phyloP scores from a whole-genome alignment of 1,140 invertebrate species.

The Drosophila ananassae region DNA sequence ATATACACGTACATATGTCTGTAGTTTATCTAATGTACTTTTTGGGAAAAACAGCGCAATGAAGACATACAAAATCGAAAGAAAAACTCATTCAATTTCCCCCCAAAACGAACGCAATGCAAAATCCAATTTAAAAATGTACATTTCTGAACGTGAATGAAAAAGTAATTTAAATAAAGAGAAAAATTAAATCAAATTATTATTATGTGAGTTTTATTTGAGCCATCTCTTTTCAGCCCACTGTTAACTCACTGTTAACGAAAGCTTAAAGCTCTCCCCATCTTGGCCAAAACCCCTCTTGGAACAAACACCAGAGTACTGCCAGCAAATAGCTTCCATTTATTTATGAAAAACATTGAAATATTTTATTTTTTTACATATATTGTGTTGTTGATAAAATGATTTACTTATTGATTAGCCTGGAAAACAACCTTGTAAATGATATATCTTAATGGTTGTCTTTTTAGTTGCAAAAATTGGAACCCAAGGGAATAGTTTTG shows the following conservation, averaged over 20 bases:
- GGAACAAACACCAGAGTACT: neutral
- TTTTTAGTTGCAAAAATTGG: constrained; percentile 43
- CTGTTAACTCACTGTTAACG: constrained; percentile 19
- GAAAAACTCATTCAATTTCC: constrained; percentile 24
- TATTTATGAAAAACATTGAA: constrained; percentile 46
- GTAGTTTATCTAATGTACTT: constrained; percentile 79
- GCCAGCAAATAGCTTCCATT: constrained; percentile 26
- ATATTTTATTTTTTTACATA: constrained; percentile 5
- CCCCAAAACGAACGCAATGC: constrained; percentile 20
- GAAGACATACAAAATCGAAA: constrained; percentile 39
- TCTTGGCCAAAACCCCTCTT: neutral
- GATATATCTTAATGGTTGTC: constrained; percentile 46
- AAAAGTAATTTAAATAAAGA: constrained; percentile 64
- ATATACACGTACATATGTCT: constrained; percentile 67
- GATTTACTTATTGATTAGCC: constrained; percentile 31
- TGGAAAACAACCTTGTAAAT: constrained; percentile 48
- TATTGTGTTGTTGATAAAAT: constrained; percentile 26
- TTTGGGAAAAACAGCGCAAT: constrained; percentile 59
- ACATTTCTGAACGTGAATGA: constrained; percentile 76
- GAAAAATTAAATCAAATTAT: constrained; percentile 32
- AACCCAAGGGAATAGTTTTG: constrained; percentile 45
- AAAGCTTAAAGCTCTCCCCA: constrained; percentile 16
- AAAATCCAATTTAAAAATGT: constrained; percentile 64
- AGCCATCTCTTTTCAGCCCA: neutral
- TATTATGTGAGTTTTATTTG: neutral